Base-by-base conservation (phyloP, 2,113 vertebrate genomes). In the Dunckerocampus dactyliophorus region DNA sequence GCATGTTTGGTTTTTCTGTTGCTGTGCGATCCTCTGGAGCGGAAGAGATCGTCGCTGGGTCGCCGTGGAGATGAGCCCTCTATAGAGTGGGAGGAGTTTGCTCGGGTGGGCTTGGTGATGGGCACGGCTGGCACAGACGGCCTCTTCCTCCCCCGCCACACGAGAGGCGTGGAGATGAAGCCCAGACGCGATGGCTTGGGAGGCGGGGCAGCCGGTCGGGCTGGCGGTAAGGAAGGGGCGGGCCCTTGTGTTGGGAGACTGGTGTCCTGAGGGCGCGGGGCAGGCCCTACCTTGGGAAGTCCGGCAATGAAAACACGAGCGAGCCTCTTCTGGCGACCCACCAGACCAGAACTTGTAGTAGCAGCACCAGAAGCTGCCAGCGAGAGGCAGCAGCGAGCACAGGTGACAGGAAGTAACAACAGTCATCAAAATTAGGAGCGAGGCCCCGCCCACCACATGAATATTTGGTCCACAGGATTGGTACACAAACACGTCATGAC, bases 151-250 rank as follows among this genome's bases (percentile, higher is more conserved):
- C 89, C 73, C 43, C 90, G 89, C 87, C 89, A 92, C 83, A 91
- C 80, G 69, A 95, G 51, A 59, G 91, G 92, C 0, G 90, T 94
- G 71, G 92, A 95, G 61, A 94, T 94, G 77, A 92, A 93, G 54
- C 90, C 91, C 75, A 94, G 87, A 28, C 17, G 47, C 6, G 16
- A 9, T 48, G 47, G 47, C 20, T 7, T 21, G 20, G 15, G 14
- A 28, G 6, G 15, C 43, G 20, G 15, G 10, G 22, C 4, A 19
- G 12, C 1, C 5, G 20, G 56, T 9, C 13, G 39, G 39, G 37
- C n/a, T 7, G 7, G 55, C 6, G 6, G 31, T 22, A 17, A 22
- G 21, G 42, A 28, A 10, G 56, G 14, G 3, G 42, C 1, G 7
- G 43, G 19, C 45, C 21, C 20, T 6, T 22, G 13, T 58, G 13